Conservation (phyloP, 2,797 vertebrate genomes). For the Vultur gryphus region DNA sequence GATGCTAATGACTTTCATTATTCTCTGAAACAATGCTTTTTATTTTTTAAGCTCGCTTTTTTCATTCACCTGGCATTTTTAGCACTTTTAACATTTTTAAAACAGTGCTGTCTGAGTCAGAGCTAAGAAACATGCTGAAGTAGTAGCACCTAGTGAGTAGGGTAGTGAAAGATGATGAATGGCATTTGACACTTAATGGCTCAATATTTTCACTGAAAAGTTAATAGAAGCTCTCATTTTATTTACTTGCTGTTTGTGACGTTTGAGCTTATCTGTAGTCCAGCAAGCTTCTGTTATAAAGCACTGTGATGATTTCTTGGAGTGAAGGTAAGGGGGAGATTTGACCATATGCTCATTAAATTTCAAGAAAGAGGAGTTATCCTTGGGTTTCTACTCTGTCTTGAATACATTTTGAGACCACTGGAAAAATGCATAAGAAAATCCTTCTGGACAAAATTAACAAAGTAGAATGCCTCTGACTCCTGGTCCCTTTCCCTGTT, state of each 20-base stretch:
- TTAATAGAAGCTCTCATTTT: background rate
- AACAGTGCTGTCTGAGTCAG: background rate
- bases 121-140: background rate
- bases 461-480: background rate
- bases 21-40: background rate
- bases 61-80: background rate
- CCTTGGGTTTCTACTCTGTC: background rate
- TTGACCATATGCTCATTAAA: background rate
- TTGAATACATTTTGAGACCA: background rate
- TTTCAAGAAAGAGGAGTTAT: background rate
- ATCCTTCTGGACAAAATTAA: background rate
- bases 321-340: background rate
- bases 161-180: background rate
- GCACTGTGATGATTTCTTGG: background rate
- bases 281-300: background rate
- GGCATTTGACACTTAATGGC: background rate
- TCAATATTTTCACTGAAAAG: background rate
- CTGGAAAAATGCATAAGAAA: background rate
- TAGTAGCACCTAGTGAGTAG: background rate
- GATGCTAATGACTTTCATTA: background rate
- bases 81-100: background rate
- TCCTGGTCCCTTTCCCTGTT: background rate
- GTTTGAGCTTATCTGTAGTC: background rate
- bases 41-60: background rate
- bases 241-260: background rate